Evolutionary conservation across 2,113 vertebrate species (phyloP).

Genomic region (Macaca nemestrina): DNA sequence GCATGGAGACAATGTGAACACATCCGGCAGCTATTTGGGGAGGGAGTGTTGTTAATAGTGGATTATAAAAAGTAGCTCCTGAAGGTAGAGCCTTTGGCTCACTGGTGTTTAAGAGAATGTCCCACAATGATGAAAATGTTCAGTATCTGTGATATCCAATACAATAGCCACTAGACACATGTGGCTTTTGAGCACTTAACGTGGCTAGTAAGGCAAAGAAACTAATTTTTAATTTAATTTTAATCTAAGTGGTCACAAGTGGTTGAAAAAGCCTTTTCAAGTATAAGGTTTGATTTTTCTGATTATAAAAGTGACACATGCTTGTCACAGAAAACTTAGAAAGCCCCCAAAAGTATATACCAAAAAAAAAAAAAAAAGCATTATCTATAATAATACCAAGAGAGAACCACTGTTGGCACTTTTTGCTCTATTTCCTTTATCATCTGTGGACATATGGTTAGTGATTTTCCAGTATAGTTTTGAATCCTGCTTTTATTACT

Average conservation of each 20-base stretch:
- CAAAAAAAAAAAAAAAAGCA: background rate
- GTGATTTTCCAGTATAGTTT: background rate
- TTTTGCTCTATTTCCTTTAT: background rate
- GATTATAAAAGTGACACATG: background rate
- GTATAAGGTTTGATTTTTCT: background rate
- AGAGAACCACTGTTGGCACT: background rate
- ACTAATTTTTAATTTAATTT: background rate
- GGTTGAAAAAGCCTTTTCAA: background rate
- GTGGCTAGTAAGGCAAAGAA: background rate
- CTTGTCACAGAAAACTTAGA: conserved; percentile 18
- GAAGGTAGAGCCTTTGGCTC: background rate
- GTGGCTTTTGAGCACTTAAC: background rate
- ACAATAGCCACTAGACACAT: background rate
- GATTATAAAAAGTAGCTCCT: background rate
- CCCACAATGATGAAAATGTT: background rate
- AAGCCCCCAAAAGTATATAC: background rate
- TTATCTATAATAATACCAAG: background rate
- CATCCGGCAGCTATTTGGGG: background rate
- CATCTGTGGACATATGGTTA: background rate
- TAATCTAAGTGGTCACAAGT: background rate
- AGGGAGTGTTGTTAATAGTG: background rate
- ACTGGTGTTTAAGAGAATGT: background rate
- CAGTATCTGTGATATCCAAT: background rate
- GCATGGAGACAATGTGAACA: background rate
- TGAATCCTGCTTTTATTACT: background rate